Conservation (phyloP, 1,140 invertebrate genomes). For the Cotesia vestalis region DNA sequence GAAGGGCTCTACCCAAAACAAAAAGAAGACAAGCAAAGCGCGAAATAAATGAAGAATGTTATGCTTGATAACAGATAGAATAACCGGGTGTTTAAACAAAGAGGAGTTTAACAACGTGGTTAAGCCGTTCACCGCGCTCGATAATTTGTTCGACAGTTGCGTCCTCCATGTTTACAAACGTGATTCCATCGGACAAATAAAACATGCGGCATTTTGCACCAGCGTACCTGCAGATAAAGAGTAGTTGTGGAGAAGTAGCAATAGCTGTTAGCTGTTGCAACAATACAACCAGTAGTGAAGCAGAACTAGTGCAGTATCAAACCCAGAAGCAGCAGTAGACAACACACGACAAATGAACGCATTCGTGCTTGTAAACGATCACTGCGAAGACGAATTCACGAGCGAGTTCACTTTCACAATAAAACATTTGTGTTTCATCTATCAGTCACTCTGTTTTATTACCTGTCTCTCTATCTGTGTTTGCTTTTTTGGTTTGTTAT, state of each 20-base stretch:
- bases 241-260: not conserved
- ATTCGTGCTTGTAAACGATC: conserved; percentile 5
- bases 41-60: too few relatives aligned
- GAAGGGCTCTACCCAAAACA: too few relatives aligned
- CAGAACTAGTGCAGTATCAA: too few relatives aligned
- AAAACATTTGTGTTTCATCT: conserved; percentile 14
- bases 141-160: conserved; percentile 41
- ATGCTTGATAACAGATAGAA: too few relatives aligned
- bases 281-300: too few relatives aligned
- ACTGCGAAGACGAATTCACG: conserved; percentile 20
- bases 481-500: conserved; percentile 1
- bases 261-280: too few relatives aligned
- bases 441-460: conserved; percentile 28
- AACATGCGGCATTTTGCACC: conserved; percentile 7
- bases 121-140: conserved; percentile 12
- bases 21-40: too few relatives aligned
- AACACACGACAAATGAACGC: conserved; percentile 24
- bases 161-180: conserved; percentile 38
- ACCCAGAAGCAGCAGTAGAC: not conserved
- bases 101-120: too few relatives aligned
- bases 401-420: conserved; percentile 18
- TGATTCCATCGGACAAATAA: conserved; percentile 34
- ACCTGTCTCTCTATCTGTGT: not conserved
- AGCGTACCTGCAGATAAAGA: not conserved
- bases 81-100: too few relatives aligned